These are phyloP conservation scores for Actinia equina DNA, from an alignment of 64 coral and sea anemone genomes.

Conservation along the genomic window DNA sequence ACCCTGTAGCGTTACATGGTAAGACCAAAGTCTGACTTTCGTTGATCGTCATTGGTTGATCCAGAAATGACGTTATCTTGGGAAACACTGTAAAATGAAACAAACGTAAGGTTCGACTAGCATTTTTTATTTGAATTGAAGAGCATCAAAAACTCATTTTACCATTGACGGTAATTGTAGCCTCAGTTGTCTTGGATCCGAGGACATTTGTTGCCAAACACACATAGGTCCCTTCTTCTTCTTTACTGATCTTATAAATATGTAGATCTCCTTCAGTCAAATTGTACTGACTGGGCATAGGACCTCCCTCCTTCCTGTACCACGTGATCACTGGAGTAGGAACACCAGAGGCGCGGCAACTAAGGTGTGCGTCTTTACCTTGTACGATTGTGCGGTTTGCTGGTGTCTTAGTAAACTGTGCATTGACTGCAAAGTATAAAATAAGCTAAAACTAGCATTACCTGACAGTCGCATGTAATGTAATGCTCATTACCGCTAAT, in stretches of 20 bases:
- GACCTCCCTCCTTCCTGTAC: constrained; percentile 26
- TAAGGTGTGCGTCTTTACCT: constrained; percentile 3
- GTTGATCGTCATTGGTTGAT: not conserved
- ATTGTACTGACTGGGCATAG: not conserved
- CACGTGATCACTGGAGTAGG: constrained; percentile 36
- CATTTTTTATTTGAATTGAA: too few relatives aligned
- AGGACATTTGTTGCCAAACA: constrained; percentile 28
- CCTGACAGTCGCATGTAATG: too few relatives aligned
- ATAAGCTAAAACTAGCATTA: not conserved
- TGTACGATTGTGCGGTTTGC: not conserved
- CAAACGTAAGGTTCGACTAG: too few relatives aligned
- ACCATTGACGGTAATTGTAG: constrained; percentile 32
- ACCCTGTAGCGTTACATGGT: not conserved
- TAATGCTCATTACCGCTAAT: too few relatives aligned
- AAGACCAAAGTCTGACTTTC: not conserved
- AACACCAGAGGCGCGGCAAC: constrained; percentile 37
- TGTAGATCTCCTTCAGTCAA: constrained; percentile 2
- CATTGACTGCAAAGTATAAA: not conserved
- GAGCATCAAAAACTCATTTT: not conserved
- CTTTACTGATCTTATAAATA: not conserved
- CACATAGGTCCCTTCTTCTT: constrained; percentile 28
- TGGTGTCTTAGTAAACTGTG: not conserved
- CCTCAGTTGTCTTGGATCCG: constrained; percentile 10
- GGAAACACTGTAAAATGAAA: not conserved
- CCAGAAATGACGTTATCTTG: not conserved